phyloP scores from a whole-genome alignment of 2,797 vertebrate species.

The Microcaecilia unicolor region DNA sequence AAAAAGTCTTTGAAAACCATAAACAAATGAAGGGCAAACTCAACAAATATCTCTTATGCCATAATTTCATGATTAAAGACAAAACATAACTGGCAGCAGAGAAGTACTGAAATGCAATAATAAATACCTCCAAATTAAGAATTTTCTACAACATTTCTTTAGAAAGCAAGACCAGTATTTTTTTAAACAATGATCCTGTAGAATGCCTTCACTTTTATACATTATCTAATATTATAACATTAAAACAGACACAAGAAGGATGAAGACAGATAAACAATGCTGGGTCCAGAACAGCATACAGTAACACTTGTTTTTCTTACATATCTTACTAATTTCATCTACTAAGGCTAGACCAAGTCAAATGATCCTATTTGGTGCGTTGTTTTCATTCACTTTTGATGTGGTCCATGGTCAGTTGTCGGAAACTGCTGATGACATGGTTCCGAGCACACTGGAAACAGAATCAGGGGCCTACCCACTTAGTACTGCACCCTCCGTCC shows the following conservation, averaged over 20 bases:
- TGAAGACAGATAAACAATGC: slow-evolving; percentile 34
- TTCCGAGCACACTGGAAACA: slow-evolving; percentile 36
- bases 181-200: slow-evolving; percentile 33
- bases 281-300: slow-evolving; percentile 40
- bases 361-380: slow-evolving; percentile 44
- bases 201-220: slow-evolving; percentile 34
- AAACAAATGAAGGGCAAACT: slow-evolving; percentile 22
- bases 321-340: slow-evolving; percentile 50
- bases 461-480: slow-evolving; percentile 20
- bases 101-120: slow-evolving; percentile 45
- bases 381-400: slow-evolving; percentile 33
- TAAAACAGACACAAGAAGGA: slow-evolving; percentile 38
- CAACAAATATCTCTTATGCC: slow-evolving; percentile 29
- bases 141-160: slow-evolving; percentile 51
- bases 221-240: slow-evolving; percentile 39
- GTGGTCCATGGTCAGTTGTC: slow-evolving; percentile 30
- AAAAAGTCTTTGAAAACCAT: slow-evolving; percentile 26
- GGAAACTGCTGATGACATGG: slow-evolving; percentile 30
- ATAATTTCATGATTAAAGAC: slow-evolving; percentile 28
- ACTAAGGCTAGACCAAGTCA: slow-evolving; percentile 55
- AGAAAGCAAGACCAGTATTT: slow-evolving; percentile 39
- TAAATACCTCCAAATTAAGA: slow-evolving; percentile 67
- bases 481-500: slow-evolving; percentile 28
- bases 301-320: slow-evolving; percentile 22
- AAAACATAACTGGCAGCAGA: slow-evolving; percentile 33